Evolutionary conservation across 1,140 invertebrate genomes (phyloP), one percentile per base, ranked within the genome.

Genomic region (Eriosoma lanigerum): DNA sequence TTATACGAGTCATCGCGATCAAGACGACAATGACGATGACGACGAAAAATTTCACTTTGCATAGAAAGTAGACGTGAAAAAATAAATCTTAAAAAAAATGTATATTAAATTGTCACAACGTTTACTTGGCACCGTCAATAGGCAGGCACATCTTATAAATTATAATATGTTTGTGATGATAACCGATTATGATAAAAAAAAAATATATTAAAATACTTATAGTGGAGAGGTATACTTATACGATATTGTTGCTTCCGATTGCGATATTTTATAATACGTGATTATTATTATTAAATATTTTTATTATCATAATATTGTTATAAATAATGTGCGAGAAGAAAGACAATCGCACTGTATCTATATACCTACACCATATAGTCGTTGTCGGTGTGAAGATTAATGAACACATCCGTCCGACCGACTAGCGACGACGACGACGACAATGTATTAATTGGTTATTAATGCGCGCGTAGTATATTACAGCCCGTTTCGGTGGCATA

Each of bases 51-150:
- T 76, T 76, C 73, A 76, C 73, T 76, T 58, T 56, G 54, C 54
- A 76, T 76, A 76, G 73, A 76, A 76, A 76, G 73, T 44, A 9
- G 38, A 48, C 13, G 52, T 38, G 38, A 75, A 75, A 44, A n/a
- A 32, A 12, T 9, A 29, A 46, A 68, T 15, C 21, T 38, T 19
- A 44, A 66, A n/a, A 66, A 68, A 46, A 46, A 38, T 38, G 21
- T 56, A 58, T 58, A 75, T 75, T 17, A 29, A 12, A 56, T 75
- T 54, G 48, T 58, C 50, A 24, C 3, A 58, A 58, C 72, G 26
- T 19, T n/a, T n/a, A n/a, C n/a, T n/a, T n/a, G n/a, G n/a, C n/a
- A n/a, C n/a, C n/a, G n/a, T n/a, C n/a, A n/a, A n/a, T n/a, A n/a
- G n/a, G n/a, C n/a, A n/a, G n/a, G n/a, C n/a, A n/a, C n/a, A n/a